A percentile compares a stretch with the other conserved stretches of the same genome.
phyloP scores from a whole-genome alignment of 1,140 invertebrate species.

The Heliconius nattereri region DNA sequence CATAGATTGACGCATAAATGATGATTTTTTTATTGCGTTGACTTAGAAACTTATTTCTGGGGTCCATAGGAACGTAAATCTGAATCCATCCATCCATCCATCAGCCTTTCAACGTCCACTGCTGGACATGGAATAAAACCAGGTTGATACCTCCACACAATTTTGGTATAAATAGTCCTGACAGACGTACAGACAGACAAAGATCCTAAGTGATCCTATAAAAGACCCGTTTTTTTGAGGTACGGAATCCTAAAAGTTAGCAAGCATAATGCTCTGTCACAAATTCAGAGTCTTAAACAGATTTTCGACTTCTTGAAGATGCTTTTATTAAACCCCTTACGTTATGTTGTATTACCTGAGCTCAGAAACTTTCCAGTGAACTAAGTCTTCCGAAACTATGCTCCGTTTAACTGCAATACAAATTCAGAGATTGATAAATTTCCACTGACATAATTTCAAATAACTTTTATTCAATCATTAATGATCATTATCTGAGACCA shows the following conservation, averaged over 20 bases:
- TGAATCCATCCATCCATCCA: no score
- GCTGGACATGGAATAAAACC: no score
- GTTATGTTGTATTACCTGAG: slow-evolving; percentile 37
- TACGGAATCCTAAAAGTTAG: not conserved
- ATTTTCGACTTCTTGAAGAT: slow-evolving; percentile 15
- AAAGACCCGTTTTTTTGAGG: not conserved
- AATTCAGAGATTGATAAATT: not conserved
- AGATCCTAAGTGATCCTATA: no score
- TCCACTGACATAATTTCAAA: not conserved
- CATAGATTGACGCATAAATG: no score
- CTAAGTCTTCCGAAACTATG: slow-evolving; percentile 57
- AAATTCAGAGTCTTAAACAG: slow-evolving; percentile 27
- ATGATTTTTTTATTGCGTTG: no score
- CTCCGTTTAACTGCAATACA: slow-evolving; percentile 47
- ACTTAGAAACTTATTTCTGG: no score
- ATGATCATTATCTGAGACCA: not conserved
- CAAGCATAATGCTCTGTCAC: slow-evolving; percentile 1
- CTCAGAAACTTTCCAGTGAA: slow-evolving; percentile 57
- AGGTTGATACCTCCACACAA: no score
- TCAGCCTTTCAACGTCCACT: no score
- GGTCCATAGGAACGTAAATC: no score
- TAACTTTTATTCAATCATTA: not conserved
- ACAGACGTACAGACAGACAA: no score
- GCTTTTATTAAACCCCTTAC: slow-evolving; percentile 37
- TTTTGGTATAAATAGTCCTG: no score